A percentile compares a stretch with the other conserved stretches of the same genome.
Conservation (phyloP, 1,140 invertebrate genomes). For the Harpegnathos saltator region DNA sequence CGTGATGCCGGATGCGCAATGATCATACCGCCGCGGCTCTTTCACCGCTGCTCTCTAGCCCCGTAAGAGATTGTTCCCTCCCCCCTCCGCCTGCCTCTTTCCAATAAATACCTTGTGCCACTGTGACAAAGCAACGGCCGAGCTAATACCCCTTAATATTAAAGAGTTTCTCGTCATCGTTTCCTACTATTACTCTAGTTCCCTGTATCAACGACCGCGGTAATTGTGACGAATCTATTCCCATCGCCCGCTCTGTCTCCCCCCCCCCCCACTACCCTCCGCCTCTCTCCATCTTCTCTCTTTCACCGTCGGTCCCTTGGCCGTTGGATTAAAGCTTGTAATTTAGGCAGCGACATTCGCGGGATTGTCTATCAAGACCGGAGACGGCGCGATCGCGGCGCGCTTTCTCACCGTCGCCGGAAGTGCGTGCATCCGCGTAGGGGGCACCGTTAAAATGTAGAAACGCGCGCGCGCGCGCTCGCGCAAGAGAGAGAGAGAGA, state of each 20-base stretch:
- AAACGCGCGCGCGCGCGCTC: constrained; percentile 40
- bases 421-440: constrained; percentile 63
- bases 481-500: constrained; percentile 42
- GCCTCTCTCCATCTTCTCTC: too few relatives aligned
- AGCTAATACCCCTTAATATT: constrained; percentile 70
- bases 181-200: constrained; percentile 69
- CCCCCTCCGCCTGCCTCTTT: too few relatives aligned
- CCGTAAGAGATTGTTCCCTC: constrained; percentile 27
- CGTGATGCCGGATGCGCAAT: constrained; percentile 14
- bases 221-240: constrained; percentile 70
- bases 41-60: constrained; percentile 18
- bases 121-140: constrained; percentile 46
- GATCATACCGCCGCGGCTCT: not conserved
- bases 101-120: constrained; percentile 42
- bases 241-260: constrained; percentile 34
- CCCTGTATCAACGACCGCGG: constrained; percentile 72
- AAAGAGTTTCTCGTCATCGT: constrained; percentile 71
- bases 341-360: constrained; percentile 71
- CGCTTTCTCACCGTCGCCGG: constrained; percentile 73
- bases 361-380: constrained; percentile 69
- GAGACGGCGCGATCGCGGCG: constrained; percentile 55
- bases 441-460: constrained; percentile 79
- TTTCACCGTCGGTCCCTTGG: not conserved
- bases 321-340: constrained; percentile 71
- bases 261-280: too few relatives aligned